A percentile compares a stretch with the other conserved stretches of the same genome.
Evolutionary conservation across 2,888 invertebrate genomes (phyloP).

Genomic region (Drosophila neonasuta): DNA sequence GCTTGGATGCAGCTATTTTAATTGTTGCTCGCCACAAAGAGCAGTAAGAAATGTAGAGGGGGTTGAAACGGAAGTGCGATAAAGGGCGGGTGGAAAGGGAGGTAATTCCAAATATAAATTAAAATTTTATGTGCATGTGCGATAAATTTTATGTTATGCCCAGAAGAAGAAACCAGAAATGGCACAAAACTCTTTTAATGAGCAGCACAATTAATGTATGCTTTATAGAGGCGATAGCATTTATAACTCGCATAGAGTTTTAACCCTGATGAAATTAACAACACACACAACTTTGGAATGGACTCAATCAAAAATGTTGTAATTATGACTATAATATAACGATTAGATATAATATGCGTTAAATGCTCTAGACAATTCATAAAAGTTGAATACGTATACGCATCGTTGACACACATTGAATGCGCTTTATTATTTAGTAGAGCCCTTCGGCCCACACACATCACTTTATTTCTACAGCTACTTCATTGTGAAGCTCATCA

Average conservation of each 20-base stretch:
- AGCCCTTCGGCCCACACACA: constrained; percentile 41
- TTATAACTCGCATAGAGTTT: constrained; percentile 39
- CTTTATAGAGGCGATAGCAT: constrained; percentile 34
- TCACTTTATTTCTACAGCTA: constrained; percentile 58
- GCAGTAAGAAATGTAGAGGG: constrained; percentile 3
- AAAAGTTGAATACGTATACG: constrained; percentile 50
- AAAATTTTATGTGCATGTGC: constrained; percentile 63
- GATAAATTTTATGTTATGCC: constrained; percentile 64
- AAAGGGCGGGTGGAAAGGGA: not conserved
- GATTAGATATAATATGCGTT: constrained; percentile 11
- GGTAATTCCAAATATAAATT: constrained; percentile 64
- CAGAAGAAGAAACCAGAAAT: constrained; percentile 35
- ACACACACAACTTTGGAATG: not conserved
- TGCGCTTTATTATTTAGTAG: constrained; percentile 51
- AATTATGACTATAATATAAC: not conserved
- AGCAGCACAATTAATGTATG: constrained; percentile 61
- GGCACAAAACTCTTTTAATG: constrained; percentile 50
- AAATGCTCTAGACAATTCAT: constrained; percentile 32
- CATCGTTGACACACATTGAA: constrained; percentile 37
- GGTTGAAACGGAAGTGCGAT: not conserved
- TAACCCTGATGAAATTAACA: constrained; percentile 11
- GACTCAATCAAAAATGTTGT: not conserved
- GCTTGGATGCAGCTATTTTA: constrained; percentile 47
- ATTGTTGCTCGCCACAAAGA: constrained; percentile 42
- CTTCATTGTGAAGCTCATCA: constrained; percentile 71